Evolutionary conservation across 2,113 vertebrate genomes (phyloP).

Genomic region (Scatophagus argus): DNA sequence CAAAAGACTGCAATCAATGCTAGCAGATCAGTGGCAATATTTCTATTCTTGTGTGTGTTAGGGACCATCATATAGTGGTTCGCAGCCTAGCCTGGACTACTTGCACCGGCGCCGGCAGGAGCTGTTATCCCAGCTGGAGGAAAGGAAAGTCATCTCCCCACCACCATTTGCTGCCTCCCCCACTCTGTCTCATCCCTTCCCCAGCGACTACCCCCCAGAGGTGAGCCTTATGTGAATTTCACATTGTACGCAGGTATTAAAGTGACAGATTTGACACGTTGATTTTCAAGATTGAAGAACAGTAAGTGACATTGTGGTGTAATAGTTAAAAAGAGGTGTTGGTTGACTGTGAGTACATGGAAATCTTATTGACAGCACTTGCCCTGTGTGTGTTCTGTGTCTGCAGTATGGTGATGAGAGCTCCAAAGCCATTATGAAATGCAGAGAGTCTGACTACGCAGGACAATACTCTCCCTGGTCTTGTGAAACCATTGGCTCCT

Average conservation of each 20-base stretch:
- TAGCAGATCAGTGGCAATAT: not conserved
- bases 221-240: conserved; percentile 71
- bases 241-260: not conserved
- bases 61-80: conserved; percentile 77
- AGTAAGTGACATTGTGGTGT: not conserved
- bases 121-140: conserved; percentile 96
- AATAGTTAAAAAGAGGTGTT: not conserved
- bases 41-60: conserved; percentile 34
- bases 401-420: conserved; percentile 93
- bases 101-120: conserved; percentile 95
- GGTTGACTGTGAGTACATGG: not conserved
- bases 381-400: conserved; percentile 37
- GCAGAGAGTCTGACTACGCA: conserved; percentile 92
- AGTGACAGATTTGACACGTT: not conserved
- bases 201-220: conserved; percentile 88
- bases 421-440: conserved; percentile 90
- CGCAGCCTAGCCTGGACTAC: conserved; percentile 93
- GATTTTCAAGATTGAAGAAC: not conserved
- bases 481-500: conserved; percentile 98
- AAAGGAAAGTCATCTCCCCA: conserved; percentile 96
- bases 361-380: not conserved
- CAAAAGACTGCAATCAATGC: not conserved
- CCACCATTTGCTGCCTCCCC: conserved; percentile 96
- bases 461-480: conserved; percentile 99
- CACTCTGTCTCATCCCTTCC: conserved; percentile 91